These are phyloP conservation scores for Gallinago media DNA, from an alignment of 2,113 vertebrate species.

Conservation along the genomic window DNA sequence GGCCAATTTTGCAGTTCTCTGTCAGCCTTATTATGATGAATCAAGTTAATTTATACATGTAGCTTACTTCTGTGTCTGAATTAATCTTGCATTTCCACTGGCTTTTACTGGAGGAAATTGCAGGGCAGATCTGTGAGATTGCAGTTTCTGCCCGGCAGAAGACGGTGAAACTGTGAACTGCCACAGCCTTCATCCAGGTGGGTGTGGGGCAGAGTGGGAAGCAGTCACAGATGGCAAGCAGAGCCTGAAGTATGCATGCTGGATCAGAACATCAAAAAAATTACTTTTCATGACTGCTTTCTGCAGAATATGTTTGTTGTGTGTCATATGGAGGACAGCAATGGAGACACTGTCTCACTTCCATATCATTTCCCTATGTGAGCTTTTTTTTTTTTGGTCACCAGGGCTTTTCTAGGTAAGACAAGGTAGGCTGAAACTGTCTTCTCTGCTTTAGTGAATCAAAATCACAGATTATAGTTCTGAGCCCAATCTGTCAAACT, in stretches of 20 bases:
- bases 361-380: background rate
- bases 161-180: background rate
- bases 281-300: background rate
- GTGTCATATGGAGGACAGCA: background rate
- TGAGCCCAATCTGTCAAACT: background rate
- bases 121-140: background rate
- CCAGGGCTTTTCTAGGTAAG: background rate
- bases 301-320: background rate
- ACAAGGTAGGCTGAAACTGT: background rate
- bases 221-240: background rate
- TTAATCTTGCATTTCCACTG: background rate
- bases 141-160: background rate
- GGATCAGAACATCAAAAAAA: background rate
- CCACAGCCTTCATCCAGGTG: background rate
- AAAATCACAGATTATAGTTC: background rate
- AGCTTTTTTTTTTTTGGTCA: background rate
- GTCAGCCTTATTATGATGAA: slow-evolving; percentile 32
- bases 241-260: fast-evolving
- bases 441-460: background rate
- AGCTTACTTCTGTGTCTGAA: slow-evolving; percentile 15
- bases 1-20: background rate
- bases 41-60: slow-evolving; percentile 9
- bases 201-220: background rate
- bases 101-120: background rate
- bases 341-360: fast-evolving